phyloP scores from a whole-genome alignment of 2,888 invertebrate species.

The Kuschelorhynchus macadamiae region DNA sequence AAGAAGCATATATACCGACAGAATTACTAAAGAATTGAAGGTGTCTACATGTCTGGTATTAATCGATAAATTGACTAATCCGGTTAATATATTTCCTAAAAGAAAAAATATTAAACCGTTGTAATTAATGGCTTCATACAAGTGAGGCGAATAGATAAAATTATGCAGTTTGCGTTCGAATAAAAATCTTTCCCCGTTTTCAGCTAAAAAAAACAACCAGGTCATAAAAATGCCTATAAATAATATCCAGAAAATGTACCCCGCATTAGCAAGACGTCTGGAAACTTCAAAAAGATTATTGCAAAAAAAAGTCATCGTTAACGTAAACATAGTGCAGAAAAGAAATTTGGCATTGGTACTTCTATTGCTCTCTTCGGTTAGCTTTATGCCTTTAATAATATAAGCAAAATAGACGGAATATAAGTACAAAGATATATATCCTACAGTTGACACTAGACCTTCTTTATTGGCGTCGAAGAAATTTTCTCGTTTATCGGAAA shows the following conservation, averaged over 20 bases:
- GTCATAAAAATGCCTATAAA: constrained; percentile 75
- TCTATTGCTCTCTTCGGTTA: constrained; percentile 20
- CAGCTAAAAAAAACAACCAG: constrained; percentile 68
- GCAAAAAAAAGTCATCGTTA: constrained; percentile 66
- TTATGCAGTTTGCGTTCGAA: constrained; percentile 49
- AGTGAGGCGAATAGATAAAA: constrained; percentile 68
- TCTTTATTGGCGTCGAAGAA: constrained; percentile 90
- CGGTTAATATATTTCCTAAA: constrained; percentile 87
- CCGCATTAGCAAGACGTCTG: constrained; percentile 85
- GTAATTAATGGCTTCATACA: constrained; percentile 81
- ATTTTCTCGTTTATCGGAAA: constrained; percentile 71
- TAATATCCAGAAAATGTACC: constrained; percentile 85
- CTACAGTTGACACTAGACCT: constrained; percentile 87
- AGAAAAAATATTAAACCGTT: constrained; percentile 91
- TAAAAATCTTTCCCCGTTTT: constrained; percentile 10
- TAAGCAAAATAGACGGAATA: constrained; percentile 78
- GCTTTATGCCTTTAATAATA: constrained; percentile 70
- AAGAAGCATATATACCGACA: constrained; percentile 74
- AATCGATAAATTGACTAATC: constrained; percentile 81
- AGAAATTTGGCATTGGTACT: constrained; percentile 31
- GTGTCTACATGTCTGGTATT: constrained; percentile 72
- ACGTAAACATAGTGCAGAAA: constrained; percentile 28
- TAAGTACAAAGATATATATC: constrained; percentile 88
- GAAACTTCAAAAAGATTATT: constrained; percentile 76
- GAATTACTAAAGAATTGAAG: constrained; percentile 70